A percentile compares a stretch with the other conserved stretches of the same genome.
Conservation (phyloP, 2,113 vertebrate species). For the Serinus canaria region DNA sequence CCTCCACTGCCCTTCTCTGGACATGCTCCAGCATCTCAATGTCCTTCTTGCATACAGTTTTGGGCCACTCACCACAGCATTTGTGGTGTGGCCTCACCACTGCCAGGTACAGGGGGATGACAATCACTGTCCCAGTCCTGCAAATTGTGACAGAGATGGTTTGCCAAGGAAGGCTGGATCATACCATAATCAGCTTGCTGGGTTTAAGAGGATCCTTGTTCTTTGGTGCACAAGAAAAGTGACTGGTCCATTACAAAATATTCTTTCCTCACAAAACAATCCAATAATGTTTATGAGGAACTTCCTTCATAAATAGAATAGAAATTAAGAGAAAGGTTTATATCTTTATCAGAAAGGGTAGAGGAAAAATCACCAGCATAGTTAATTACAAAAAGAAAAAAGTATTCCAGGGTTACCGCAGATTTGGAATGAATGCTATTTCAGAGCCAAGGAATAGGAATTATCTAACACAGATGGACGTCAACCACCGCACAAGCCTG, state of each 20-base stretch:
- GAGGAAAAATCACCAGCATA: neutral
- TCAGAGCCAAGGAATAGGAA: neutral
- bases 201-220: neutral
- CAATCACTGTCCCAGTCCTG: neutral
- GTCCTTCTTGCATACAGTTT: neutral
- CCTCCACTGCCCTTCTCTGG: rapidly evolving
- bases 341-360: neutral
- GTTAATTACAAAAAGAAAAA: neutral
- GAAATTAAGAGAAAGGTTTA: neutral
- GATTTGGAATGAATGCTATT: neutral
- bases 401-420: neutral
- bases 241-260: neutral
- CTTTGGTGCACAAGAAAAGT: neutral
- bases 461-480: neutral
- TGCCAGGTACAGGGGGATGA: rapidly evolving
- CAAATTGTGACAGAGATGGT: rapidly evolving
- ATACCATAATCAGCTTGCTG: rapidly evolving
- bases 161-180: neutral
- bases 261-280: neutral
- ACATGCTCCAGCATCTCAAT: neutral
- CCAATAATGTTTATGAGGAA: neutral
- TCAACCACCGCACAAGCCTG: neutral
- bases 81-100: neutral
- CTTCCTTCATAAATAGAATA: neutral
- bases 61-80: neutral